Percentiles rank a stretch among this genome's conserved stretches.
Conservation (phyloP, 2,888 invertebrate genomes). For the Eristalinus aeneus region DNA sequence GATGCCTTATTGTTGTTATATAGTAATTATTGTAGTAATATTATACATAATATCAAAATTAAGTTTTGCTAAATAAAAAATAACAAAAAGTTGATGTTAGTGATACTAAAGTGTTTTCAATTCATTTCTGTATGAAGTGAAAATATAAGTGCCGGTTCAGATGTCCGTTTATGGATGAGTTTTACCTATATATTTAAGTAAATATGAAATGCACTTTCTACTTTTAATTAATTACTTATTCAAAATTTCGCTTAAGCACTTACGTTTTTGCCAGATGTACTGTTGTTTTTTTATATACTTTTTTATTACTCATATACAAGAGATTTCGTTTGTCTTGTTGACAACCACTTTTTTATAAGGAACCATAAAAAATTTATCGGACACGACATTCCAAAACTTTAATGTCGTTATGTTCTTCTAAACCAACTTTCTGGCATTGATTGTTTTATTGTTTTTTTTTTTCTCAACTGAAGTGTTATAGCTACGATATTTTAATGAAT, state of each 20-base stretch:
- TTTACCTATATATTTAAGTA: not conserved
- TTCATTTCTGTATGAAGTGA: not conserved
- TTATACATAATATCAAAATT: too few relatives aligned
- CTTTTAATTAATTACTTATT: not conserved
- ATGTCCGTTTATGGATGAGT: not conserved
- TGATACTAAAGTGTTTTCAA: not conserved
- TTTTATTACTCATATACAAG: too few relatives aligned
- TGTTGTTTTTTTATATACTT: not conserved
- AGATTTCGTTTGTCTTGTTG: not conserved
- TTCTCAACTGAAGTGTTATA: not conserved
- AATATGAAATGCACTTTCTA: not conserved
- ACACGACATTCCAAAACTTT: not conserved
- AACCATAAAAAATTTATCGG: not conserved
- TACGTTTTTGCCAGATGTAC: not conserved
- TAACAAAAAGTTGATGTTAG: not conserved
- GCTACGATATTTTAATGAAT: not conserved
- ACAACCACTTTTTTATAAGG: not conserved
- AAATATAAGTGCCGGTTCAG: not conserved
- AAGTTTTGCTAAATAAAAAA: not conserved
- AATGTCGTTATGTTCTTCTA: not conserved
- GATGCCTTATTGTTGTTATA: conserved; percentile 38
- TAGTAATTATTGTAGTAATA: conserved; percentile 16
- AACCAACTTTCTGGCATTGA: not conserved
- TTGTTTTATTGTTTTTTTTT: not conserved
- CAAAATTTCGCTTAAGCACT: not conserved